Evolutionary conservation across 2,888 invertebrate genomes (phyloP), one percentile per base, ranked within the genome.

Genomic region (Tethea ocularis): DNA sequence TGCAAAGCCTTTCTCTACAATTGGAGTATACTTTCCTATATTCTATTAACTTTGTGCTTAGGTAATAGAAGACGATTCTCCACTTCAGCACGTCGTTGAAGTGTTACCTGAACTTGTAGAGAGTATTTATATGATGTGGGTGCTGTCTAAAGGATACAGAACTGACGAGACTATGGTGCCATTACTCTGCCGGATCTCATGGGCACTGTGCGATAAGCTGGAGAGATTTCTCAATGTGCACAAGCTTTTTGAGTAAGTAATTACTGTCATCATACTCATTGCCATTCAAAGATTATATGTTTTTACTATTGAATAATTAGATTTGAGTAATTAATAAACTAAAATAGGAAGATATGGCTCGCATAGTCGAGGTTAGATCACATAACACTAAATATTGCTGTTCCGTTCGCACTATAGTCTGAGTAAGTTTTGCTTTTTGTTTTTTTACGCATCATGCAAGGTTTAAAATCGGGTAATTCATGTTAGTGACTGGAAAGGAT

Each of bases 121-220:
- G 66, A 97, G 97, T 1, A 86, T 98, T 46, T 95, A 97, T 71
- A 96, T 98, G 94, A 96, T 98, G 77, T 98, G 98, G 98, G 96
- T 98, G 56, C 94, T 98, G 58, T 98, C 98, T 0, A 90, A 90
- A 58, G 97, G 97, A 74, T 98, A 97, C 82, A 96, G 97, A 63
- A 95, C 93, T 0, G 98, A 98, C 77, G 97, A 97, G 63, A 95
- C 96, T 61, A 98, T 98, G 98, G 95, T 97, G 26, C 95, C 96
- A 0, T 90, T 99, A 2, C 93, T 98, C 80, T 95, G 96, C 62
- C 94, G 97, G 72, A 96, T 98, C 71, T 97, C 97, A 0, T 96
- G 96, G 95, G 96, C 97, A 8, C 91, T 98, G 7, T 95, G 96
- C 56, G 94, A 96, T 63, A 96, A 97, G 83, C 95, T 97, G 4